A percentile compares a stretch with the other conserved stretches of the same genome.
Conservation (phyloP, 2,797 vertebrate genomes). For the Cygnus olor region DNA sequence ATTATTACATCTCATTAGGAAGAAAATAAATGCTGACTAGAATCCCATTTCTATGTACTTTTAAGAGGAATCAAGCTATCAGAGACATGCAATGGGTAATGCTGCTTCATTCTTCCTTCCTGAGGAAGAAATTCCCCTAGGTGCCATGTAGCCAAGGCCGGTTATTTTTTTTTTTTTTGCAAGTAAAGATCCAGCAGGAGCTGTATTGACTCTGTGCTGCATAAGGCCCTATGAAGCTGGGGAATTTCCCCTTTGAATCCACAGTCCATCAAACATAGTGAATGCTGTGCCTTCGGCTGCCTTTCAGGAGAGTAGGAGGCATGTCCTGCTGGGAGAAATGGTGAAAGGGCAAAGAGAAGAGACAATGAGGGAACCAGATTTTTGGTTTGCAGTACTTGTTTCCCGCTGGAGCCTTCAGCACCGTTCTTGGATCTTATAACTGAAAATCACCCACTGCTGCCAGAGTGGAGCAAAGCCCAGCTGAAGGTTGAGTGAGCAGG, state of each 20-base stretch:
- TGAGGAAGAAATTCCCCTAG: neutral
- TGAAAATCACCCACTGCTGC: neutral
- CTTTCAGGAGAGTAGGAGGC: neutral
- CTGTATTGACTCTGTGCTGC: neutral
- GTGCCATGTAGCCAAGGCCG: neutral
- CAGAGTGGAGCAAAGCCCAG: neutral
- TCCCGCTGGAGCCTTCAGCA: neutral
- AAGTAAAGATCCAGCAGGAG: neutral
- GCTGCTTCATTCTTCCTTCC: neutral
- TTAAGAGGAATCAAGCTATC: neutral
- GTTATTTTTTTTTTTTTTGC: neutral
- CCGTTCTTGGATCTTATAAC: neutral
- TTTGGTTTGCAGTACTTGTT: neutral
- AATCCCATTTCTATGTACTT: neutral
- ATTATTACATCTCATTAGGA: neutral
- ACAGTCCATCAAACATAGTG: neutral
- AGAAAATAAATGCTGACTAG: constrained; percentile 33
- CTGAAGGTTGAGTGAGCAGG: neutral
- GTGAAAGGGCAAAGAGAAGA: neutral
- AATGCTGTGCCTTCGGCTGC: neutral
- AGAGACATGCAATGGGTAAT: accelerated
- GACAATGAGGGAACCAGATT: neutral
- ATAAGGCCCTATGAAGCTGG: neutral
- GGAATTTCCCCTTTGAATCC: neutral
- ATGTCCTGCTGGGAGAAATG: neutral